Evolutionary conservation across 2,113 vertebrate genomes (phyloP).

Genomic region (Peromyscus polionotus): DNA sequence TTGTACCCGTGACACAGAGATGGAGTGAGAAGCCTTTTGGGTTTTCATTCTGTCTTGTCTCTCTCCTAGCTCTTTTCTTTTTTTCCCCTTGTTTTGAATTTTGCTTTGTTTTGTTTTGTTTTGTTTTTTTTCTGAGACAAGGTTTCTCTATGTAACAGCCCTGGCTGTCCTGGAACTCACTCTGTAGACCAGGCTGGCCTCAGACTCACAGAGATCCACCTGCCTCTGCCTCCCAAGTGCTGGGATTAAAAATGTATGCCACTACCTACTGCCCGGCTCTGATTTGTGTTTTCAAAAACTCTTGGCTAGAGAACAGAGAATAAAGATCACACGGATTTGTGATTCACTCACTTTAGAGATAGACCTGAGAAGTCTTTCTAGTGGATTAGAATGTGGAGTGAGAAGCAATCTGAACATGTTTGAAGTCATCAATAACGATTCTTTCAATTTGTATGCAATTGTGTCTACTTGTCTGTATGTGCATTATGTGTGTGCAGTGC

Average conservation of each 20-base stretch:
- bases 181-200: no score
- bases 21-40: background rate
- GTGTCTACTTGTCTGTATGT: background rate
- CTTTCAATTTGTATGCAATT: no score
- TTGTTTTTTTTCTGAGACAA: no score
- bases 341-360: background rate
- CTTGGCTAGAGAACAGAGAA: background rate
- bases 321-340: conserved; percentile 14
- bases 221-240: no score
- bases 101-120: background rate
- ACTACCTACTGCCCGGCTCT: background rate
- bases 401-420: background rate
- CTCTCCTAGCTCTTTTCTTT: background rate
- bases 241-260: background rate
- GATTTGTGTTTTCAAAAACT: conserved; percentile 44
- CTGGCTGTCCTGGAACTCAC: no score
- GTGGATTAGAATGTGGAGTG: background rate
- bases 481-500: background rate
- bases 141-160: no score
- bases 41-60: background rate
- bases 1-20: background rate
- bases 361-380: conserved; percentile 26
- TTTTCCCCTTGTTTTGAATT: background rate
- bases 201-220: no score
- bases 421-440: background rate